Conservation (phyloP, 2,797 vertebrate genomes). For the Nannoperca australis region DNA sequence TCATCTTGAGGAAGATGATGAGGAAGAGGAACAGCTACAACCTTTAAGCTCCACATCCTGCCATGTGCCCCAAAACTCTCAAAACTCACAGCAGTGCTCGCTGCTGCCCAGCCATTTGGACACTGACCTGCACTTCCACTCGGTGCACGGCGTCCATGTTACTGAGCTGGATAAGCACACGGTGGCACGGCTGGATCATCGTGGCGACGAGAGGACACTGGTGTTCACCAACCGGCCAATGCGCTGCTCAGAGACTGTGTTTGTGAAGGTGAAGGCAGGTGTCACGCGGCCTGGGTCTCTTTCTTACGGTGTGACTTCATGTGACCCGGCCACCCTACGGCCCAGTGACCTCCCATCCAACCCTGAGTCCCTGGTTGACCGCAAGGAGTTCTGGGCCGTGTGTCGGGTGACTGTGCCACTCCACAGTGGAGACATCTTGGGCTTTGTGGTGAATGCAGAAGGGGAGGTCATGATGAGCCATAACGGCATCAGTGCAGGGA, state of each 20-base stretch:
- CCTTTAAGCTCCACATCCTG: constrained; percentile 80
- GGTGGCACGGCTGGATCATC: constrained; percentile 88
- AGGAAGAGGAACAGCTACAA: constrained; percentile 72
- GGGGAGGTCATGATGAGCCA: constrained; percentile 93
- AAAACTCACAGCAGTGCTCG: constrained; percentile 92
- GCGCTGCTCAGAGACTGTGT: constrained; percentile 90
- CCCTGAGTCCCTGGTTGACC: constrained; percentile 91
- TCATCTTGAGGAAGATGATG: constrained; percentile 71
- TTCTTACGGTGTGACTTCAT: constrained; percentile 93
- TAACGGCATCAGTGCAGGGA: constrained; percentile 88
- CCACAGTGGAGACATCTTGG: constrained; percentile 92
- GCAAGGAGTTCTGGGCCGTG: constrained; percentile 96
- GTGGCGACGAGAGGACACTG: constrained; percentile 91
- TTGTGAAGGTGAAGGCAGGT: constrained; percentile 89
- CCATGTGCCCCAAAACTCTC: constrained; percentile 93
- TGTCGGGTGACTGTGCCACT: constrained; percentile 88
- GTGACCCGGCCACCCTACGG: constrained; percentile 89
- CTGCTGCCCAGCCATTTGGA: constrained; percentile 90
- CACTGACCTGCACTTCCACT: constrained; percentile 92
- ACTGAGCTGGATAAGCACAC: constrained; percentile 91
- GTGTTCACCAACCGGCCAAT: constrained; percentile 92
- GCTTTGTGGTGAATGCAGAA: constrained; percentile 89
- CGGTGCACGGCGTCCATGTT: constrained; percentile 89
- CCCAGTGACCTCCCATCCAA: constrained; percentile 91
- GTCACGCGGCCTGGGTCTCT: constrained; percentile 79